These are phyloP conservation scores for Dryobota labecula DNA, from an alignment of 2,888 invertebrate species.

Conservation along the genomic window DNA sequence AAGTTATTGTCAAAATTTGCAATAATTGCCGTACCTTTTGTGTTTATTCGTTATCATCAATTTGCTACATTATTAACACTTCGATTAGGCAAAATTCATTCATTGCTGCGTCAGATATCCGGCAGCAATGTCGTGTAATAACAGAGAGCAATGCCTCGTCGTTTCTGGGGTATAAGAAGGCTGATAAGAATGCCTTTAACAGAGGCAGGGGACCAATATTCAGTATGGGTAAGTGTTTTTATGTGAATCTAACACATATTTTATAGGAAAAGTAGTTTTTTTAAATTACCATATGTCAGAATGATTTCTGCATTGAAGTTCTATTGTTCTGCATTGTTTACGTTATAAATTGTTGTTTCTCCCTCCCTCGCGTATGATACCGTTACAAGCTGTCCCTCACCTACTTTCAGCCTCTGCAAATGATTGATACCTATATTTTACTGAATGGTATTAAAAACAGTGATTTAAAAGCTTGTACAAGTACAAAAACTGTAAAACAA, in stretches of 20 bases:
- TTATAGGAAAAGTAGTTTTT: neutral
- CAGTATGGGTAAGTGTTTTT: conserved; percentile 89
- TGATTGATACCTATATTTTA: neutral
- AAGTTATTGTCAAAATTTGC: conserved; percentile 16
- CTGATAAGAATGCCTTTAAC: conserved; percentile 90
- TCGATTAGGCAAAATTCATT: conserved; percentile 36
- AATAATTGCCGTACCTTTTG: conserved; percentile 19
- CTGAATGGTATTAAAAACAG: neutral
- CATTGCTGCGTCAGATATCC: conserved; percentile 71
- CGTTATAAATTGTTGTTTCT: conserved; percentile 26
- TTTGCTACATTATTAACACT: conserved; percentile 38
- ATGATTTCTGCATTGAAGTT: neutral
- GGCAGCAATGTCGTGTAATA: conserved; percentile 74
- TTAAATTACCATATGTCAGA: conserved; percentile 34
- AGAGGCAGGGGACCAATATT: conserved; percentile 90
- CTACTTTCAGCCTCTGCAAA: conserved; percentile 9
- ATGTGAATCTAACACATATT: neutral
- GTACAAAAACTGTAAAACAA: neutral
- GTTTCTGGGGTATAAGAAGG: conserved; percentile 84
- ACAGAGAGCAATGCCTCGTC: conserved; percentile 77
- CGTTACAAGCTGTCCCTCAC: conserved; percentile 21
- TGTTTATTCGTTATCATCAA: conserved; percentile 34
- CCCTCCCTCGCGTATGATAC: conserved; percentile 3
- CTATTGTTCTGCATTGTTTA: conserved; percentile 33
- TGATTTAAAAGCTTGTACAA: neutral